Percentiles rank a stretch among this genome's conserved stretches.
Conservation (phyloP, 2,113 vertebrate genomes). For the Etheostoma spectabile region DNA sequence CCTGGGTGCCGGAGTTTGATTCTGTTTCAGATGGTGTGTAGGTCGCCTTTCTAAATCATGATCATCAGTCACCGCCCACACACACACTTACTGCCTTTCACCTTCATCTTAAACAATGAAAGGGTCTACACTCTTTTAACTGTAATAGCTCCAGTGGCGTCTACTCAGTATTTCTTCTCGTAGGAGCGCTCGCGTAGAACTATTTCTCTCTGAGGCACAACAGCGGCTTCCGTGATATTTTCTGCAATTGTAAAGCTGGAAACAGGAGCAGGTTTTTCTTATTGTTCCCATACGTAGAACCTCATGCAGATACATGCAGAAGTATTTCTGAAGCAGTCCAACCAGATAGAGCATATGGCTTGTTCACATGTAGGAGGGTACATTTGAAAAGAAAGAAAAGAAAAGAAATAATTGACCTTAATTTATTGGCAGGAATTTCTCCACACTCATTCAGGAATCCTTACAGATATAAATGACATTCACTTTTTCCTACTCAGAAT, state of each 20-base stretch:
- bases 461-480: neutral
- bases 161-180: conserved; percentile 67
- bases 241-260: conserved; percentile 42
- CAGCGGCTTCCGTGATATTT: conserved; percentile 35
- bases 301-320: conserved; percentile 6
- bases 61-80: conserved; percentile 81
- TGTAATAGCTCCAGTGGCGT: conserved; percentile 68
- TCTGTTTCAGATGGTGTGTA: conserved; percentile 71
- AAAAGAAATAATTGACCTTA: conserved; percentile 4
- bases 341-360: neutral
- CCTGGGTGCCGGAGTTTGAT: conserved; percentile 72
- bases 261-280: neutral
- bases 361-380: neutral
- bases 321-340: conserved; percentile 1
- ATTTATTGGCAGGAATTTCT: conserved; percentile 11
- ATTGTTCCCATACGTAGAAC: neutral
- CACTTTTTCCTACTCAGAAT: neutral
- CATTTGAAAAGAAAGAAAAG: conserved; percentile 3
- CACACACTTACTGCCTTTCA: conserved; percentile 57
- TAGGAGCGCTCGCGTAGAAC: conserved; percentile 53
- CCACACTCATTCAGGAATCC: neutral
- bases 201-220: conserved; percentile 36
- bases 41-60: conserved; percentile 69
- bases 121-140: conserved; percentile 63
- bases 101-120: conserved; percentile 77